Conservation (phyloP, 2,888 invertebrate species). For the Dexiosoma caninum region DNA sequence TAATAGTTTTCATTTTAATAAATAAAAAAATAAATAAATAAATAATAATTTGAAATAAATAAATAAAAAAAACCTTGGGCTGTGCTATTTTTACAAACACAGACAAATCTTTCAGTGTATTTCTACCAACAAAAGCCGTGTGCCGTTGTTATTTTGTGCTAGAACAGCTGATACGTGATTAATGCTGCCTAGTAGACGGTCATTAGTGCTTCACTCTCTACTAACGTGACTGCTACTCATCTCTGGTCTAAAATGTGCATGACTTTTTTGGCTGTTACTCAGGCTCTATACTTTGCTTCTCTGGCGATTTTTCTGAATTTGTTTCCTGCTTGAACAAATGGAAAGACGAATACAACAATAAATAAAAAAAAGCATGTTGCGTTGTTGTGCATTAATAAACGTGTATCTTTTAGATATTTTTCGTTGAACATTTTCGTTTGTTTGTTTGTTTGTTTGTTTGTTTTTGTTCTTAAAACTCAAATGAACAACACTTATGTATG, state of each 20-base stretch:
- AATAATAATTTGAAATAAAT: too few species aligned
- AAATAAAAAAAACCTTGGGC: too few species aligned
- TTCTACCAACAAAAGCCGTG: too few species aligned
- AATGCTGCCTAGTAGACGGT: too few species aligned
- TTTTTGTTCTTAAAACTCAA: background rate
- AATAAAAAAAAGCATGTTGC: background rate
- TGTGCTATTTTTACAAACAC: too few species aligned
- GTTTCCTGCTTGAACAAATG: constrained; percentile 19
- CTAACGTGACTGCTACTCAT: background rate
- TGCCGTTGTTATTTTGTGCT: too few species aligned
- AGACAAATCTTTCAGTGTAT: too few species aligned
- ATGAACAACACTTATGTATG: background rate
- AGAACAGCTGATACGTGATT: too few species aligned
- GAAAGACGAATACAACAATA: background rate
- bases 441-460: background rate
- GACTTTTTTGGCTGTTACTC: constrained; percentile 9
- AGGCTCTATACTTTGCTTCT: background rate
- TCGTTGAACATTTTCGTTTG: background rate
- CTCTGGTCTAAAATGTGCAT: constrained; percentile 30
- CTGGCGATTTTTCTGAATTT: constrained; percentile 18
- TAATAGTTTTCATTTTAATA: too few species aligned
- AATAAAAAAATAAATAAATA: too few species aligned
- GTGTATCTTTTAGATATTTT: background rate
- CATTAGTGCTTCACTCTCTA: too few species aligned
- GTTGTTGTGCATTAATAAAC: constrained; percentile 13